A percentile compares a stretch with the other conserved stretches of the same genome.
Evolutionary conservation across 1,140 invertebrate genomes (phyloP).

Genomic region (Chymomyza costata): DNA sequence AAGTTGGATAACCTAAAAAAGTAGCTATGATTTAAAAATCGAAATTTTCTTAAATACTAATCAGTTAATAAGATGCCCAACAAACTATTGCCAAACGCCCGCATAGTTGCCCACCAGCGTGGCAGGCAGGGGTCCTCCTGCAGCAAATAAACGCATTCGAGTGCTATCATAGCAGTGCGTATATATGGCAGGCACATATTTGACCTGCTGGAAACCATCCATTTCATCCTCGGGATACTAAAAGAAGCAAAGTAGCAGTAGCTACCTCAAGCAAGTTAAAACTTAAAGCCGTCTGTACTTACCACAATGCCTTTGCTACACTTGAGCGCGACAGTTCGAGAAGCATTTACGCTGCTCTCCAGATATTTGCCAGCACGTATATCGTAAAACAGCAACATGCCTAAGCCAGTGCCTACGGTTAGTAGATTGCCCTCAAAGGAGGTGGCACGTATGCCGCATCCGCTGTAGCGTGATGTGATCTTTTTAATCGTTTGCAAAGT

Average conservation of each 20-base stretch:
- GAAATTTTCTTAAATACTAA: slow-evolving; percentile 37
- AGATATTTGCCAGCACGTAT: slow-evolving; percentile 92
- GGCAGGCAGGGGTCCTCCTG: slow-evolving; percentile 93
- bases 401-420: slow-evolving; percentile 94
- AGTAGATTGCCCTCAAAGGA: slow-evolving; percentile 92
- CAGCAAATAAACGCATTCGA: slow-evolving; percentile 93
- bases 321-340: slow-evolving; percentile 90
- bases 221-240: slow-evolving; percentile 90
- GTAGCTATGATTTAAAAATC: slow-evolving; percentile 18
- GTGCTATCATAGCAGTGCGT: slow-evolving; percentile 96
- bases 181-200: slow-evolving; percentile 95
- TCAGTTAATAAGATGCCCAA: slow-evolving; percentile 41
- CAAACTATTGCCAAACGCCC: slow-evolving; percentile 79
- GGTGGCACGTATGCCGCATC: slow-evolving; percentile 91
- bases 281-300: too few species aligned
- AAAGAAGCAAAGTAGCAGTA: slow-evolving; percentile 3
- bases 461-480: slow-evolving; percentile 85
- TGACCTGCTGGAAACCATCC: slow-evolving; percentile 88
- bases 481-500: slow-evolving; percentile 86
- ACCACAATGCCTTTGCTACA: slow-evolving; percentile 94
- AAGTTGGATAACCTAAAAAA: neutral
- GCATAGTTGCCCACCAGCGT: slow-evolving; percentile 91
- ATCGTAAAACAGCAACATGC: slow-evolving; percentile 95
- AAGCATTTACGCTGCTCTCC: slow-evolving; percentile 91
- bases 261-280: neutral